Evolutionary conservation across 1,140 invertebrate genomes (phyloP), one percentile per base, ranked within the genome.

Genomic region (Chrysopa pallens): DNA sequence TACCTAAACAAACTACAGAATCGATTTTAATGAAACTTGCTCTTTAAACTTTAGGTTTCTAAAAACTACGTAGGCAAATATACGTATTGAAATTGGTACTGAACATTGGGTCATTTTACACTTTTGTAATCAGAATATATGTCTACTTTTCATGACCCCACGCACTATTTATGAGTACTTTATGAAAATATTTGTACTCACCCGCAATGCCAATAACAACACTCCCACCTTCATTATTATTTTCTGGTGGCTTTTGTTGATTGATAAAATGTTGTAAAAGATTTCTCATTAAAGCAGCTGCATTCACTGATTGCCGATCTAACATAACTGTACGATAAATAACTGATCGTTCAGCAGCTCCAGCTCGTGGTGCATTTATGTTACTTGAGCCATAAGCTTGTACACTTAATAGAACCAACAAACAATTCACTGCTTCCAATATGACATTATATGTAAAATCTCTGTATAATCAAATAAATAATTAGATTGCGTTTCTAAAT

Each of bases 391-490:
- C 17, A 23, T 23, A 23, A 11, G 31, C 72, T 63, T 92, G 88
- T 37, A 89, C 78, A 1, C 89, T 92, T 46, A 95, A 69, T 13
- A 95, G 59, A 0, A 90, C 78, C 5, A 95, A 66, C 14, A 95
- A 58, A 29, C 78, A 81, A 58, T 92, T 93, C 35, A 93, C 73
- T 29, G 84, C 79, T 62, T 96, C 91, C 46, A 88, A 59, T 51
- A 90, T 89, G 29, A 94, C 64, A 35, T 80, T 74, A 62, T 93
- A 92, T 27, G 91, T 95, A 50, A 79, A 79, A 57, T 88, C 83
- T 47, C 84, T 88, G 60, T 29, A 73, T 23, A 23, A 23, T n/a
- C n/a, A n/a, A n/a, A n/a, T n/a, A n/a, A n/a, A n/a, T n/a, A n/a
- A n/a, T n/a, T n/a, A n/a, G n/a, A n/a, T n/a, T n/a, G n/a, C n/a